Conservation (phyloP, 2,888 invertebrate species). For the Orgyia antiqua region DNA sequence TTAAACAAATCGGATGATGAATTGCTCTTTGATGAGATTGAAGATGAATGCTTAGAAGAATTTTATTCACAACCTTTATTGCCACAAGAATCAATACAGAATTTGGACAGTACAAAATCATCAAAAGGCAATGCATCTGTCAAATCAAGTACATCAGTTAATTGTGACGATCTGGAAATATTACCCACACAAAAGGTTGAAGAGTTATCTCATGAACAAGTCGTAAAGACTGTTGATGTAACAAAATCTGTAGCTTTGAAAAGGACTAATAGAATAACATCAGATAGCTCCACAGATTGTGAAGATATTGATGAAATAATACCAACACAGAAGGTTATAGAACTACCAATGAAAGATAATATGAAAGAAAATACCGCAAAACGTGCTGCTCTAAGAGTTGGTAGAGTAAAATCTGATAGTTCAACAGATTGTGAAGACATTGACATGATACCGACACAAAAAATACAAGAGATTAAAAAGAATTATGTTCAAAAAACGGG, state of each 20-base stretch:
- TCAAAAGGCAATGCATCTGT: background rate
- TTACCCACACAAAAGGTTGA: constrained; percentile 3
- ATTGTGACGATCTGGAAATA: constrained; percentile 8
- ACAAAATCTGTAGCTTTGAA: constrained; percentile 5
- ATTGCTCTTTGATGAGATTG: constrained; percentile 52
- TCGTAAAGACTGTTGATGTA: background rate
- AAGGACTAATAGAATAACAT: constrained; percentile 15
- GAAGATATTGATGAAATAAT: constrained; percentile 32
- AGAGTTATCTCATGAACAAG: background rate
- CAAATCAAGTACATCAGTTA: constrained; percentile 4
- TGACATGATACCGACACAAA: constrained; percentile 27
- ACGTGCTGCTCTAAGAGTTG: constrained; percentile 16
- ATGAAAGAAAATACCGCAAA: constrained; percentile 1
- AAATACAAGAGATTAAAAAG: constrained; percentile 13
- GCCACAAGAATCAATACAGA: constrained; percentile 27
- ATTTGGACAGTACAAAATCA: background rate
- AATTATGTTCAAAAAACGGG: too few species aligned
- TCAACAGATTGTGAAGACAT: constrained; percentile 36
- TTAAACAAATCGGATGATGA: constrained; percentile 45
- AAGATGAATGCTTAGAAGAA: constrained; percentile 35
- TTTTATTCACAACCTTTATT: constrained; percentile 54
- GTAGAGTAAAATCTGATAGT: constrained; percentile 29
- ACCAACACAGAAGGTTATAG: constrained; percentile 35
- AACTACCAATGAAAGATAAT: constrained; percentile 5
- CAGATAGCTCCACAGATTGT: constrained; percentile 26